phyloP scores from a whole-genome alignment of 2,113 vertebrate genomes.

The Oxyruncus cristatus region DNA sequence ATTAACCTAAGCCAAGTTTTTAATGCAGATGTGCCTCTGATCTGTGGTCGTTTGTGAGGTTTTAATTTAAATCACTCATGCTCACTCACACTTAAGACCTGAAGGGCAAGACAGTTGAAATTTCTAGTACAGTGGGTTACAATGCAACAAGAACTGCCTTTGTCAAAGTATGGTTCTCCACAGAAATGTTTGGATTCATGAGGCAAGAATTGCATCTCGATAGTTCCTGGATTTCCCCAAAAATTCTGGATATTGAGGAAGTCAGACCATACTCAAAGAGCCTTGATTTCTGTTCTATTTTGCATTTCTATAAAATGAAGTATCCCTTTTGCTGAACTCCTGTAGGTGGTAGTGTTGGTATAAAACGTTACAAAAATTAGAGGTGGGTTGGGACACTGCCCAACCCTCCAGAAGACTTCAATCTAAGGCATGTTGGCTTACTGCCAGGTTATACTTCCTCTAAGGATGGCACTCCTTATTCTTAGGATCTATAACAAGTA shows the following conservation, averaged over 20 bases:
- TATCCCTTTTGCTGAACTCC: slow-evolving; percentile 2
- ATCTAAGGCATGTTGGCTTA: not conserved
- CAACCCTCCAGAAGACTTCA: not conserved
- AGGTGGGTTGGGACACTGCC: not conserved
- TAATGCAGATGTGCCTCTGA: not conserved
- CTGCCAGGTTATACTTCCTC: not conserved
- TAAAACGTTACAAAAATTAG: not conserved
- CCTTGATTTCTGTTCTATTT: not conserved
- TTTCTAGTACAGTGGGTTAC: not conserved
- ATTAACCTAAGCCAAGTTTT: not conserved
- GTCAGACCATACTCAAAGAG: not conserved
- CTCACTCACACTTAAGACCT: not conserved
- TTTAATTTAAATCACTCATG: not conserved
- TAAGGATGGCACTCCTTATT: not conserved
- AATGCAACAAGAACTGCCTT: not conserved
- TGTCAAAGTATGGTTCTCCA: not conserved
- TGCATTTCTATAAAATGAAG: not conserved
- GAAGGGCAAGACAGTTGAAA: not conserved
- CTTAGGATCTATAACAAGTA: not conserved
- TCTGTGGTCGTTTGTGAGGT: not conserved
- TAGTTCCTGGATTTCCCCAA: not conserved
- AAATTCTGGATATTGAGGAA: not conserved
- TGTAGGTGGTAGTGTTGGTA: slow-evolving; percentile 38
- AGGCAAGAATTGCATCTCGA: not conserved
- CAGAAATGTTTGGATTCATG: not conserved